These are phyloP conservation scores for Cyanistes caeruleus DNA, from an alignment of 2,113 vertebrate genomes.

Conservation along the genomic window DNA sequence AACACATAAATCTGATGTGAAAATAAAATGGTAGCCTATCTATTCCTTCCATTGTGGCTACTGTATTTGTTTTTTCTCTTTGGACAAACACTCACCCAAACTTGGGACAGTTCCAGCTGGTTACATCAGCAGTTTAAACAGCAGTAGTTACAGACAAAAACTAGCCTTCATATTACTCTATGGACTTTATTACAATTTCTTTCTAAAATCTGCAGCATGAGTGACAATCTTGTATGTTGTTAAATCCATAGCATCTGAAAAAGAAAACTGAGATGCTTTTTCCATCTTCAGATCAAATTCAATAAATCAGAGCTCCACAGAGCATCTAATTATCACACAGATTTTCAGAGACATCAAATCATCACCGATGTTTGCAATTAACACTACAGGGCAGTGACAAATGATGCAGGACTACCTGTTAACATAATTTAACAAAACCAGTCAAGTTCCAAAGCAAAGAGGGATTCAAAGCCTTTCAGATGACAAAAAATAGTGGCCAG, in stretches of 20 bases:
- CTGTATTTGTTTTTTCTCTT: conserved; percentile 36
- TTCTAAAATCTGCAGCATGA: conserved; percentile 21
- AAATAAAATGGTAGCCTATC: not conserved
- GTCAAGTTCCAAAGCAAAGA: not conserved
- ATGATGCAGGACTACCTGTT: not conserved
- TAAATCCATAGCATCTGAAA: not conserved
- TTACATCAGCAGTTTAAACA: conserved; percentile 27
- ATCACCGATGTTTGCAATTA: not conserved
- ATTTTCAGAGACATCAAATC: not conserved
- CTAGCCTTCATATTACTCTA: not conserved
- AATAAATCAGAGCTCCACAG: not conserved
- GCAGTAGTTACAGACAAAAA: not conserved
- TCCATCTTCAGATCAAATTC: not conserved
- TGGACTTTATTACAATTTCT: not conserved
- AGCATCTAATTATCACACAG: not conserved
- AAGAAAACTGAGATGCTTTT: conserved; percentile 22
- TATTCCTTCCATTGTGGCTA: not conserved
- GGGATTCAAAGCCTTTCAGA: not conserved
- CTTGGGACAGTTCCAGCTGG: conserved; percentile 15
- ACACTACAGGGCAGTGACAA: not conserved
- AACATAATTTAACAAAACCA: not conserved
- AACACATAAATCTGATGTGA: not conserved
- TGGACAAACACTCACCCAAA: conserved; percentile 40
- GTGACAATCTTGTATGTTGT: not conserved
- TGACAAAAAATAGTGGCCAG: not conserved